A percentile compares a stretch with the other conserved stretches of the same genome.
Evolutionary conservation across 2,888 invertebrate species (phyloP).

Genomic region (Leptinotarsa peninsularis): DNA sequence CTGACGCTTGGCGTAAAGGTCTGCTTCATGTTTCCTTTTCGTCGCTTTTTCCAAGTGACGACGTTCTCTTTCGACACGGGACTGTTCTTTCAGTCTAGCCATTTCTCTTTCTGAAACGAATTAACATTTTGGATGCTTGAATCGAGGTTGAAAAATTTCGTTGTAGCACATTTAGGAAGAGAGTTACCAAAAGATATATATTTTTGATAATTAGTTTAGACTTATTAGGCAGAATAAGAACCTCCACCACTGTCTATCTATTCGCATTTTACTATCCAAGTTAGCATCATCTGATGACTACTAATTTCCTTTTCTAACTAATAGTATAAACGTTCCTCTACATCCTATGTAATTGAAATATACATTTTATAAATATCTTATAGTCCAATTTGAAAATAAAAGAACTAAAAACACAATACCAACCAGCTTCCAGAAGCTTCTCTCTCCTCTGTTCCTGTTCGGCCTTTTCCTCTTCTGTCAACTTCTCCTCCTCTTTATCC

Average conservation of each 20-base stretch:
- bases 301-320: too few relatives aligned
- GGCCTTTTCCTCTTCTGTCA: constrained; percentile 62
- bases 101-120: constrained; percentile 75
- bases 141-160: neutral
- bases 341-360: too few relatives aligned
- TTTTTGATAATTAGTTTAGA: too few relatives aligned
- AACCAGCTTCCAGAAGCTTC: constrained; percentile 78
- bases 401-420: constrained; percentile 32
- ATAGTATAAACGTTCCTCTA: too few relatives aligned
- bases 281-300: too few relatives aligned
- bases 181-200: too few relatives aligned
- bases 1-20: constrained; percentile 56
- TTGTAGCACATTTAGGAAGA: too few relatives aligned
- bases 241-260: too few relatives aligned
- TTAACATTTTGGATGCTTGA: neutral
- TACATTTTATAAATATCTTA: too few relatives aligned
- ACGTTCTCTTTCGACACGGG: constrained; percentile 79
- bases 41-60: constrained; percentile 69
- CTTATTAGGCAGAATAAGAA: too few relatives aligned
- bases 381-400: too few relatives aligned
- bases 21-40: constrained; percentile 62
- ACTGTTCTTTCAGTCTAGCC: constrained; percentile 81
- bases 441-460: constrained; percentile 73
- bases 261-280: too few relatives aligned
- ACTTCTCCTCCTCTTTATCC: constrained; percentile 63